phyloP scores from a whole-genome alignment of 2,797 vertebrate species.

The Mionectes olivaceus region DNA sequence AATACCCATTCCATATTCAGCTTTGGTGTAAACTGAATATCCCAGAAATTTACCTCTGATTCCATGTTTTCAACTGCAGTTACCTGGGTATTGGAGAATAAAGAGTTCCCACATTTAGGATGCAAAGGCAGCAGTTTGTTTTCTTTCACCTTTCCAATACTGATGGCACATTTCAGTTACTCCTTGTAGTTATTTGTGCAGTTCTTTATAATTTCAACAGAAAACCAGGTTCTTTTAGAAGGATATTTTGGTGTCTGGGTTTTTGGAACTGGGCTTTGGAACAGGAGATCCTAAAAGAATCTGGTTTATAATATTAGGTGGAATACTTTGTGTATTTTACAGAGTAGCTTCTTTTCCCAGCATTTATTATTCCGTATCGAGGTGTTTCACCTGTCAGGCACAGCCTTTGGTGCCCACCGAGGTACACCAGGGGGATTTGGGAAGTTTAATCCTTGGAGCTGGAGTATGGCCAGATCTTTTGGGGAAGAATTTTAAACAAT shows the following conservation, averaged over 20 bases:
- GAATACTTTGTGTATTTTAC: neutral
- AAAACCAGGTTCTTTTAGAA: neutral
- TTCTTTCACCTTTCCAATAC: neutral
- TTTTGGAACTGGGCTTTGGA: neutral
- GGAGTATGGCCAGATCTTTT: neutral
- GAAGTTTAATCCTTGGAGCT: neutral
- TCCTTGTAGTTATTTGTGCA: neutral
- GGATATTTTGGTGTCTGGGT: neutral
- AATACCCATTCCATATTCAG: neutral
- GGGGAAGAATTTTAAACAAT: neutral
- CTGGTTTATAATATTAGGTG: neutral
- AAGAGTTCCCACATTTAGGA: neutral
- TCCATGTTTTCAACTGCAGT: neutral
- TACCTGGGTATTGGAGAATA: neutral
- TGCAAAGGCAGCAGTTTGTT: neutral
- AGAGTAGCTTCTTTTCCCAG: neutral
- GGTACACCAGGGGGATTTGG: accelerated
- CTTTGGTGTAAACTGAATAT: neutral
- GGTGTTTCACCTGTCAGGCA: neutral
- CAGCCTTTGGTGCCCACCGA: neutral
- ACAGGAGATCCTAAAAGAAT: neutral
- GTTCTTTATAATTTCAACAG: neutral
- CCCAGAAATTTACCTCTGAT: neutral
- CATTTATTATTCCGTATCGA: accelerated
- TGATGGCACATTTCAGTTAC: neutral